A percentile compares a stretch with the other conserved stretches of the same genome.
phyloP scores from a whole-genome alignment of 2,888 invertebrate species.

The Agrilus biguttatus region DNA sequence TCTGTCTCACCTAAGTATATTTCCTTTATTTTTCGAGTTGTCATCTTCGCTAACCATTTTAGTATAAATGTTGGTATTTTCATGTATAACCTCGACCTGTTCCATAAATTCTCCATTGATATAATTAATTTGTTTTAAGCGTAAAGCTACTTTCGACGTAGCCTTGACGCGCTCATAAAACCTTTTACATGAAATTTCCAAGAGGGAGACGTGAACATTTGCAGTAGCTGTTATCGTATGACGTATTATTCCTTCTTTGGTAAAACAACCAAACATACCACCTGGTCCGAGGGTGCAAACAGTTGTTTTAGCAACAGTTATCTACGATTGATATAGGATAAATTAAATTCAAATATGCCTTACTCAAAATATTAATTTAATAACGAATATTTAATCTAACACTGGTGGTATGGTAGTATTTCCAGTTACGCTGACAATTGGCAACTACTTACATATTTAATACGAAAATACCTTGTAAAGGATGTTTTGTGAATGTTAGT shows the following conservation, averaged over 20 bases:
- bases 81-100: not conserved
- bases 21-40: not conserved
- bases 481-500: no score
- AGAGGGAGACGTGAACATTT: slow-evolving; percentile 8
- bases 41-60: not conserved
- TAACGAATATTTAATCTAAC: no score
- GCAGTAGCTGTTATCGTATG: slow-evolving; percentile 11
- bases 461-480: no score
- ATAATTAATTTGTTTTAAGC: not conserved
- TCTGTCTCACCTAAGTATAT: not conserved
- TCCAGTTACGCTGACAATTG: no score
- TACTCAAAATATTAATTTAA: no score
- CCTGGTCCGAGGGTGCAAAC: slow-evolving; percentile 6
- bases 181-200: slow-evolving; percentile 6
- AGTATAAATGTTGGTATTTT: no score
- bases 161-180: slow-evolving; percentile 4
- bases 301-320: slow-evolving; percentile 1
- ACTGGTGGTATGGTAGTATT: no score
- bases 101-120: slow-evolving; percentile 3
- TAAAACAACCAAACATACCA: slow-evolving; percentile 13
- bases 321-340: no score
- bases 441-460: no score
- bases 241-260: slow-evolving; percentile 7
- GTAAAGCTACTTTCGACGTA: not conserved
- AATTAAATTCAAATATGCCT: no score